These are phyloP conservation scores for Eudyptes chrysolophus DNA, from an alignment of 2,113 vertebrate species.

Conservation along the genomic window DNA sequence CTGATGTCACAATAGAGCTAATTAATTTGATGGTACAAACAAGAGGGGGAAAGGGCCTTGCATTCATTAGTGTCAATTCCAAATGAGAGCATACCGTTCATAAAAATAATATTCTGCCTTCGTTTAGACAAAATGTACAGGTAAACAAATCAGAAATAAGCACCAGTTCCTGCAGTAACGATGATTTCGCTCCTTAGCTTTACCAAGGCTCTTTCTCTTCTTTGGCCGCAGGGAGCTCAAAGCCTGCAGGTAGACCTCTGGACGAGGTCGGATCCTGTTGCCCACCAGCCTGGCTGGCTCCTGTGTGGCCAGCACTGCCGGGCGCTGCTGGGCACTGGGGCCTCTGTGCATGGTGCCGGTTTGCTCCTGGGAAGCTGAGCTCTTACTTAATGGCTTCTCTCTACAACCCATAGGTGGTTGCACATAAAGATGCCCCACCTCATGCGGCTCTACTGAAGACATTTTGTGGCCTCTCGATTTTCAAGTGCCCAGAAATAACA, in stretches of 20 bases:
- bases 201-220: background rate
- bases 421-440: background rate
- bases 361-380: background rate
- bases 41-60: slow-evolving; percentile 48
- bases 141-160: slow-evolving; percentile 51
- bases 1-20: slow-evolving; percentile 55
- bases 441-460: fast-evolving
- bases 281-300: background rate
- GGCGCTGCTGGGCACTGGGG: background rate
- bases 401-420: background rate
- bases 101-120: slow-evolving; percentile 50
- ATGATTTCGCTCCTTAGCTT: background rate
- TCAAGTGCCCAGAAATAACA: background rate
- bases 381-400: background rate
- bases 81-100: background rate
- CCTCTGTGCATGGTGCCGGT: fast-evolving
- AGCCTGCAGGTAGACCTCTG: background rate
- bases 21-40: slow-evolving; percentile 65
- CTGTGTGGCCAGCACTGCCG: background rate
- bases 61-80: slow-evolving; percentile 65
- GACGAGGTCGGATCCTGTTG: background rate
- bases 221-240: background rate
- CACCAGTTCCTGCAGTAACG: background rate
- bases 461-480: background rate
- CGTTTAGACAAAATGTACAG: background rate